Evolutionary conservation across 1,140 invertebrate genomes (phyloP), one percentile per base, ranked within the genome.

Genomic region (Platyscapa corneri): DNA sequence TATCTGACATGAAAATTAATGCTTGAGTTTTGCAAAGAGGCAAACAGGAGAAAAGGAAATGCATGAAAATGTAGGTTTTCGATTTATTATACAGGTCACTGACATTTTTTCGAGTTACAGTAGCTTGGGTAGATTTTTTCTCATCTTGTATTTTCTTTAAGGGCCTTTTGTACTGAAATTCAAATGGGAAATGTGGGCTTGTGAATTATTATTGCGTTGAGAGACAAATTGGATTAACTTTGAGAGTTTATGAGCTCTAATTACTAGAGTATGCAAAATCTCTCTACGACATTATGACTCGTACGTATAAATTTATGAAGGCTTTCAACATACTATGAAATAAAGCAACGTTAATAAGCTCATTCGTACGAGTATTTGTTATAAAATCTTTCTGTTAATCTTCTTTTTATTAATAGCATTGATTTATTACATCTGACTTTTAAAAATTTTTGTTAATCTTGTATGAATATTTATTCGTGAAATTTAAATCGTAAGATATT

Each of bases 1-100:
- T 10, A 32, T 32, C 27, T 39, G 56, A 1, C 20, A 20, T 37
- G 20, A n/a, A 82, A 82, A 82, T 82, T 72, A 82, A 82, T 82
- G 79, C 18, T 70, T 30, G 27, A 80, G 60, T 46, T 67, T 67
- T 67, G 12, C 34, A 46, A 67, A 46, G 14, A 1, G 64, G 12
- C 46, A 67, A 67, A 67, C 10, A 1, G 16, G 23, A 23, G 1
- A n/a, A 53, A 76, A 32, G 46, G 20, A 76, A 76, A 76, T 76
- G 53, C 27, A 42, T 3, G 6, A 56, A 53, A 20, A 56, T 56
- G 46, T 56, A 32, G 42, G 46, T 32, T 77, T 77, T 53, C 16
- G 20, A 74, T 42, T 6, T 74, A 74, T 42, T 42, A 74, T 42
- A 42, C 2, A 42, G 12, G 39, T 39, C 16, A 74, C 20, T 32